Conservation (phyloP, 1,140 invertebrate genomes). For the Stenopsyche tienmushanensis region DNA sequence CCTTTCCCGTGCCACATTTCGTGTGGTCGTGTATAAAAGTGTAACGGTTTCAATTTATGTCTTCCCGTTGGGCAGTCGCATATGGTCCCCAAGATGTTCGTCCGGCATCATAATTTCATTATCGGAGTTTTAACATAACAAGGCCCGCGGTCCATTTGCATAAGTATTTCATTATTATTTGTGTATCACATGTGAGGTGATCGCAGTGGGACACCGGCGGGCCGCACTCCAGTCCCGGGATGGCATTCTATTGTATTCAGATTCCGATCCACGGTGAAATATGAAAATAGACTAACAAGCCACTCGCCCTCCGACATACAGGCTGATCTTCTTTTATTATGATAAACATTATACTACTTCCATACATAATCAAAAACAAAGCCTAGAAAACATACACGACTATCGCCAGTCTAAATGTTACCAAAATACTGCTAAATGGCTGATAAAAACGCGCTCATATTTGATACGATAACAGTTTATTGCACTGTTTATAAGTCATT, state of each 20-base stretch:
- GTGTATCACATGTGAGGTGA: conserved; percentile 27
- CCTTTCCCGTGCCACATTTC: too few species aligned
- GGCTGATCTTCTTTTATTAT: neutral
- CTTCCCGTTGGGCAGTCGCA: too few species aligned
- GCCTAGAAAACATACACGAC: neutral
- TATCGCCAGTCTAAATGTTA: too few species aligned
- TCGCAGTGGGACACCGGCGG: conserved; percentile 21
- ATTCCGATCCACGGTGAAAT: conserved; percentile 38
- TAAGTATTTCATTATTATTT: conserved; percentile 41
- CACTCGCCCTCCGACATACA: conserved; percentile 14
- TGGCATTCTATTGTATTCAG: conserved; percentile 40
- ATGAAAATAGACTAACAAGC: conserved; percentile 37
- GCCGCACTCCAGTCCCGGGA: conserved; percentile 17
- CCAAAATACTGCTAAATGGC: too few species aligned
- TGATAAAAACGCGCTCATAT: too few species aligned
- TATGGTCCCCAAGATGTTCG: too few species aligned
- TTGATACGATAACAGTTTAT: too few species aligned
- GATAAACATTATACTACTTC: too few species aligned
- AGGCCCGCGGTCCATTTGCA: conserved; percentile 33
- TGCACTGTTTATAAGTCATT: too few species aligned
- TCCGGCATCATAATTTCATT: conserved; percentile 15
- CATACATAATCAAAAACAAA: neutral
- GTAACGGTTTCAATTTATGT: neutral
- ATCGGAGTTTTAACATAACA: conserved; percentile 6
- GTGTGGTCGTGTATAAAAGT: too few species aligned